Conservation (phyloP, 1,140 invertebrate genomes). For the Paraescarpia echinospica region DNA sequence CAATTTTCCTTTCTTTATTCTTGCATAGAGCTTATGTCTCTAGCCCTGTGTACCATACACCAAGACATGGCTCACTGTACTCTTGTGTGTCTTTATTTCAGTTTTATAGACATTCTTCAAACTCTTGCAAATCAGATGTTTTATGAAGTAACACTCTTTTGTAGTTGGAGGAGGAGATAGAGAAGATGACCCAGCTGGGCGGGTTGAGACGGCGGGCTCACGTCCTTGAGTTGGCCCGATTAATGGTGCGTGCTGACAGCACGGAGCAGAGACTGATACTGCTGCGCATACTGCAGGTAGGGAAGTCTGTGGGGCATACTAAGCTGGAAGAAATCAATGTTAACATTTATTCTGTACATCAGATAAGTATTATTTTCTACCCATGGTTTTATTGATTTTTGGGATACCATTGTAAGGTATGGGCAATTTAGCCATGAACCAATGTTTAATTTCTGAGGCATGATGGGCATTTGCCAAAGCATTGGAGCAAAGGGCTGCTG, state of each 20-base stretch:
- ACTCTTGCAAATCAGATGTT: neutral
- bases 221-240: slow-evolving; percentile 81
- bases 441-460: too few species aligned
- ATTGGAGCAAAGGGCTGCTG: too few species aligned
- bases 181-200: slow-evolving; percentile 57
- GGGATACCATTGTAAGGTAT: too few species aligned
- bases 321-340: neutral
- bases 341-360: neutral
- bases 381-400: too few species aligned
- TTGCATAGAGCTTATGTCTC: too few species aligned
- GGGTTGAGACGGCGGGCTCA: slow-evolving; percentile 86
- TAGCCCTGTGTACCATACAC: neutral
- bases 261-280: slow-evolving; percentile 70
- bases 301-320: neutral
- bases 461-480: too few species aligned
- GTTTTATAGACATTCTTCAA: too few species aligned
- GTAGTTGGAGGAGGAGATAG: slow-evolving; percentile 57
- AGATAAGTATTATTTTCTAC: neutral
- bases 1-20: too few species aligned
- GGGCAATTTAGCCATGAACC: too few species aligned
- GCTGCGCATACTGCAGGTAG: slow-evolving; percentile 68
- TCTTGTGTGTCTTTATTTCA: neutral
- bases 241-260: slow-evolving; percentile 89
- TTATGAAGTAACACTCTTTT: neutral
- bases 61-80: neutral